These are phyloP conservation scores for Orchesella flavescens DNA, from an alignment of 2,888 invertebrate genomes.

Conservation along the genomic window DNA sequence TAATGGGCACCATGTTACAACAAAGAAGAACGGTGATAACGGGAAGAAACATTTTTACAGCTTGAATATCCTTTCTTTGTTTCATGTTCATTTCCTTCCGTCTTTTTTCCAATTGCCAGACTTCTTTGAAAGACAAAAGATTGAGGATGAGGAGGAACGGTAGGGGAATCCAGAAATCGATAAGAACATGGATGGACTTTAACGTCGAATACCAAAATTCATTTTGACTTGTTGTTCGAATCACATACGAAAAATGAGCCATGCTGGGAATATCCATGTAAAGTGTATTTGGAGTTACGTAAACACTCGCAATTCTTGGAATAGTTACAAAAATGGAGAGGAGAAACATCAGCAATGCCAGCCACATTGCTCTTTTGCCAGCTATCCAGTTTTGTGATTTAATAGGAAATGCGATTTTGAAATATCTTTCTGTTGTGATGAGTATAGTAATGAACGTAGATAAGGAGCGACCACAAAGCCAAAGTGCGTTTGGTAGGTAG, in stretches of 20 bases:
- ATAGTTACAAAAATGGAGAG: neutral
- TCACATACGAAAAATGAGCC: neutral
- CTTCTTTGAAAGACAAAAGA: neutral
- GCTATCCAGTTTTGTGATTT: too few species aligned
- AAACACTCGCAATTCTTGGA: neutral
- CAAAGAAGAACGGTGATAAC: neutral
- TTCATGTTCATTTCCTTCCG: constrained; percentile 1
- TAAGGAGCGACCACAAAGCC: too few species aligned
- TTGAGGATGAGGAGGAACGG: constrained; percentile 7
- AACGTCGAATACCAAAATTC: neutral
- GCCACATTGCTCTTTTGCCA: too few species aligned
- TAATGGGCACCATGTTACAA: neutral
- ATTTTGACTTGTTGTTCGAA: neutral
- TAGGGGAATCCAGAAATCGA: constrained; percentile 11
- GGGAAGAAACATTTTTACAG: constrained; percentile 13
- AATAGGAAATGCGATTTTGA: too few species aligned
- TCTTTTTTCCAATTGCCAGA: neutral
- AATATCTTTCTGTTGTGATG: too few species aligned
- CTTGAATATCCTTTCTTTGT: constrained; percentile 14
- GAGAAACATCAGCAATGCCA: neutral
- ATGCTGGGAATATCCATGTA: neutral
- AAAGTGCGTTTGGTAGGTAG: too few species aligned
- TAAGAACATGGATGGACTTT: neutral
- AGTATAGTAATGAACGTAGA: too few species aligned
- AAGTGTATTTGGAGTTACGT: neutral